Percentiles rank a stretch among this genome's conserved stretches.
phyloP scores from a whole-genome alignment of 2,797 vertebrate genomes.

The Fratercula arctica region DNA sequence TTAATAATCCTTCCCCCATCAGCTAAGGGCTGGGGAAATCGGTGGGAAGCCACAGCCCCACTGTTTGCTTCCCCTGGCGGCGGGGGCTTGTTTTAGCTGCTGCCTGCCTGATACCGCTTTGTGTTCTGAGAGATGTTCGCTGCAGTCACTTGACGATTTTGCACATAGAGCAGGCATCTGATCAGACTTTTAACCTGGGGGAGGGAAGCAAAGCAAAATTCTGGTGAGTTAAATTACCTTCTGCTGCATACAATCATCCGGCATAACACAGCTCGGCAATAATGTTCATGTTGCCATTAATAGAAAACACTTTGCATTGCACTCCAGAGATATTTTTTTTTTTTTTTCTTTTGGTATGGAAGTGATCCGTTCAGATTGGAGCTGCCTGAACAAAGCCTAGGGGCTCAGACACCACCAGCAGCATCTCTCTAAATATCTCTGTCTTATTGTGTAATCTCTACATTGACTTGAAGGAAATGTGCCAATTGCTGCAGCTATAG shows the following conservation, averaged over 20 bases:
- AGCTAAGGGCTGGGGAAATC: background rate
- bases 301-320: background rate
- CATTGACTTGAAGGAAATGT: constrained; percentile 8
- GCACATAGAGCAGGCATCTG: background rate
- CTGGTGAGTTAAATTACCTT: constrained; percentile 48
- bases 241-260: constrained; percentile 30
- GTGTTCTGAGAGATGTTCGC: background rate
- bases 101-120: background rate
- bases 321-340: constrained; percentile 38
- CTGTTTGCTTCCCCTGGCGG: background rate
- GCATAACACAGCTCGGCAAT: background rate
- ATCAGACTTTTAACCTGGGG: constrained; percentile 46
- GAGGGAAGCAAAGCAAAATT: constrained; percentile 35
- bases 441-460: constrained; percentile 32
- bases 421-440: constrained; percentile 37
- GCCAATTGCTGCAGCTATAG: background rate
- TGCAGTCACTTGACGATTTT: background rate
- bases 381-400: constrained; percentile 59
- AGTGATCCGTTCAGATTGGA: constrained; percentile 43
- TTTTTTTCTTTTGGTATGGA: background rate
- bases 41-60: background rate
- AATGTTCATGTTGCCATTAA: constrained; percentile 30
- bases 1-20: background rate
- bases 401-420: constrained; percentile 54
- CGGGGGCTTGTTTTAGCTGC: background rate